Conservation (phyloP, 2,888 invertebrate genomes). For the Lasioglossum villosulum region DNA sequence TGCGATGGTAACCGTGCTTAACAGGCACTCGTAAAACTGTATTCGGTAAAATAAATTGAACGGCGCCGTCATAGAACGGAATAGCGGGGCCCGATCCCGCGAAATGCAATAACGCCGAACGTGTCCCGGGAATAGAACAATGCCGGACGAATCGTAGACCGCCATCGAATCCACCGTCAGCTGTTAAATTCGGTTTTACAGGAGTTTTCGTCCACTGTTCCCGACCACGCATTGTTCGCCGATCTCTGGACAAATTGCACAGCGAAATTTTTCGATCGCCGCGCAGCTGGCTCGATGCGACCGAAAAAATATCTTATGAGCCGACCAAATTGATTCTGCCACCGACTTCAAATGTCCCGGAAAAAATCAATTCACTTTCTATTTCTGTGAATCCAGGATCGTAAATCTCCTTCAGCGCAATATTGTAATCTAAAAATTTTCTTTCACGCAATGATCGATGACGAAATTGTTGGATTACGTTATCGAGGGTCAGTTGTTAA, state of each 20-base stretch:
- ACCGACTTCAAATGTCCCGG: not conserved
- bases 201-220: not conserved
- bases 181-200: conserved; percentile 21
- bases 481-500: too few relatives aligned
- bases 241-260: not conserved
- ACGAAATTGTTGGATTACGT: too few relatives aligned
- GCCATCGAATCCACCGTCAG: conserved; percentile 35
- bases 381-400: not conserved
- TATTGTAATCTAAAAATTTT: not conserved
- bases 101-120: conserved; percentile 18
- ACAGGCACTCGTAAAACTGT: conserved; percentile 64
- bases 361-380: not conserved
- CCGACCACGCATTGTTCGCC: not conserved
- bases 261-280: not conserved
- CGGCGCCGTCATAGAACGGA: conserved; percentile 40
- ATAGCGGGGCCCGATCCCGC: conserved; percentile 35
- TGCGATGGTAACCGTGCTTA: conserved; percentile 55
- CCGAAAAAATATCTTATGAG: not conserved
- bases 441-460: too few relatives aligned
- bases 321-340: not conserved
- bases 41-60: conserved; percentile 67
- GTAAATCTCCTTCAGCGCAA: not conserved
- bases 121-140: conserved; percentile 25
- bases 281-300: not conserved
- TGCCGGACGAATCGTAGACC: conserved; percentile 7